Evolutionary conservation across 2,113 vertebrate genomes (phyloP).

Genomic region (Trachemys scripta): DNA sequence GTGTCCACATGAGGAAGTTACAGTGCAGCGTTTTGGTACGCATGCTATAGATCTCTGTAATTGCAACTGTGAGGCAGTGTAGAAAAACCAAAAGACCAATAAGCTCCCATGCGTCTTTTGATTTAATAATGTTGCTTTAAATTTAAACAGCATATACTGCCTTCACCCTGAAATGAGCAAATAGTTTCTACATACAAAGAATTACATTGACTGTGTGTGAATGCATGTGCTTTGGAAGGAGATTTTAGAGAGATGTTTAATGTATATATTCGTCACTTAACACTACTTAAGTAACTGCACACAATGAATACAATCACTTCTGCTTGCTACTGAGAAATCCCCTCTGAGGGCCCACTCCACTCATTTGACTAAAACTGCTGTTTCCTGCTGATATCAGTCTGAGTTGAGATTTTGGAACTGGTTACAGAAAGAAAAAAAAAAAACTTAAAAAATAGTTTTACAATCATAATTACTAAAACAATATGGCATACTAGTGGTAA

Average conservation of each 20-base stretch:
- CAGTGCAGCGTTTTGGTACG: not conserved
- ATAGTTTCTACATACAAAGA: not conserved
- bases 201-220: not conserved
- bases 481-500: not conserved
- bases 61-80: not conserved
- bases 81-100: not conserved
- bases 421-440: not conserved
- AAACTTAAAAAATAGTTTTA: not conserved
- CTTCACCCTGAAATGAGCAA: not conserved
- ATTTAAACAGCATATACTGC: not conserved
- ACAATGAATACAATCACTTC: not conserved
- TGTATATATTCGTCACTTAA: not conserved
- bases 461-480: not conserved
- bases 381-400: constrained; percentile 40
- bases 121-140: constrained; percentile 7
- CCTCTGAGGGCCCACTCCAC: not conserved
- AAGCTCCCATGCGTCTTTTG: not conserved
- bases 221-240: not conserved
- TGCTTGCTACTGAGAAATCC: not conserved
- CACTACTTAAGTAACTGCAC: accelerated
- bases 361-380: not conserved
- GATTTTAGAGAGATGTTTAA: not conserved
- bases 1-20: not conserved
- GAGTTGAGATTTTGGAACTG: not conserved
- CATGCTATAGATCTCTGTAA: not conserved